Evolutionary conservation across 2,888 invertebrate genomes (phyloP).

Genomic region (Pammene aurita): DNA sequence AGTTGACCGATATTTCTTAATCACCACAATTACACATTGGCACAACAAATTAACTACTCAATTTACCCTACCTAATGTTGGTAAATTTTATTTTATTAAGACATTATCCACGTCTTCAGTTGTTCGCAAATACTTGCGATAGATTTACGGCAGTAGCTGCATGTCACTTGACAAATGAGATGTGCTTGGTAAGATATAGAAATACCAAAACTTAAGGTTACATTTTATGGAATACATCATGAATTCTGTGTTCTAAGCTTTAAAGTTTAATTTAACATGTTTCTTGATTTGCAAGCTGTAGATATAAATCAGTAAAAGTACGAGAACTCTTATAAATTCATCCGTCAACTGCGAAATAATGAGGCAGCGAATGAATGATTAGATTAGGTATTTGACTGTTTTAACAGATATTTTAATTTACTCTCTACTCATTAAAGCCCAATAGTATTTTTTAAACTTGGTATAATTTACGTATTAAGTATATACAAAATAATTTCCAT

Average conservation of each 20-base stretch:
- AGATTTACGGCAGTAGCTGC: slow-evolving; percentile 33
- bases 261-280: not conserved
- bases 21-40: not conserved
- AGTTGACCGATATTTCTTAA: too few species aligned
- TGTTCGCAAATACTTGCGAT: slow-evolving; percentile 23
- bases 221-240: not conserved
- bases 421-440: not conserved
- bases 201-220: slow-evolving; percentile 4
- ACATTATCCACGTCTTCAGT: slow-evolving; percentile 1
- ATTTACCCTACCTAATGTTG: not conserved
- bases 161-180: slow-evolving; percentile 55
- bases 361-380: slow-evolving; percentile 58
- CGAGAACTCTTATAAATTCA: slow-evolving; percentile 61
- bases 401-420: slow-evolving; percentile 35
- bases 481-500: too few species aligned
- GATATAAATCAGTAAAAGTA: slow-evolving; percentile 26
- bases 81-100: slow-evolving; percentile 4
- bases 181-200: slow-evolving; percentile 44
- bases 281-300: not conserved
- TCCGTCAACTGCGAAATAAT: slow-evolving; percentile 65
- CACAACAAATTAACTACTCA: not conserved
- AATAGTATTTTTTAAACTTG: not conserved
- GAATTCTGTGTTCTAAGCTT: not conserved
- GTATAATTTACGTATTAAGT: too few species aligned
- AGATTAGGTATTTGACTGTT: slow-evolving; percentile 49